Evolutionary conservation across 1,140 invertebrate genomes (phyloP).

Genomic region (Samia ricini): DNA sequence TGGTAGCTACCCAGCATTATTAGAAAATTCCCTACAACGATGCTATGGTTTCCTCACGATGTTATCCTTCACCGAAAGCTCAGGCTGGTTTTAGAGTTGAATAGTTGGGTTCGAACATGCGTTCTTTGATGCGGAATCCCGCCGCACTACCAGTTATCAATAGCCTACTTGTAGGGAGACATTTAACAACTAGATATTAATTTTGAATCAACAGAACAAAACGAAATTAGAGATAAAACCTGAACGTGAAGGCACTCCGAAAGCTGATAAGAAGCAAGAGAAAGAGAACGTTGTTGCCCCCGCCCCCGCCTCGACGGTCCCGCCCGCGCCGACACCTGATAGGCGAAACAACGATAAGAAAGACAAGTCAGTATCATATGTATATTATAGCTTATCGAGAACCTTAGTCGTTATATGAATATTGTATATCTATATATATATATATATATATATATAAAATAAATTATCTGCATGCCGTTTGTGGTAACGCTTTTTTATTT

Average conservation of each 20-base stretch:
- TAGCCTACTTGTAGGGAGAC: no score
- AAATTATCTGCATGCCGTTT: neutral
- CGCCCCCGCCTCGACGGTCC: slow-evolving; percentile 61
- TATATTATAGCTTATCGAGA: neutral
- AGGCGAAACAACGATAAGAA: slow-evolving; percentile 49
- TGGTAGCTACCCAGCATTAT: no score
- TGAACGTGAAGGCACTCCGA: slow-evolving; percentile 50
- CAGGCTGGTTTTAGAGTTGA: no score
- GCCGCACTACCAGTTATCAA: no score
- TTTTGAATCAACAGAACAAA: slow-evolving; percentile 39
- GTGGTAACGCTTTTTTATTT: neutral
- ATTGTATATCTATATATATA: neutral
- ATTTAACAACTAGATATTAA: neutral
- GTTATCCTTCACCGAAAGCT: no score
- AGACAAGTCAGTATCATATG: slow-evolving; percentile 55
- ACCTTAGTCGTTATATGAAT: neutral
- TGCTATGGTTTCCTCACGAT: no score
- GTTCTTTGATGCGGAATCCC: no score
- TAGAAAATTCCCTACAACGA: no score
- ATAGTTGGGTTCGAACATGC: no score
- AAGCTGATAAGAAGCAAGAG: slow-evolving; percentile 67
- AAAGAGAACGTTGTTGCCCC: slow-evolving; percentile 74
- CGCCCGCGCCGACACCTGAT: slow-evolving; percentile 38
- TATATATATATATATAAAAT: neutral
- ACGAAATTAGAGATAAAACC: slow-evolving; percentile 61